Percentiles rank a stretch among this genome's conserved stretches.
These are phyloP conservation scores for Aspidiotus destructor DNA, from an alignment of 2,888 invertebrate genomes.

Conservation along the genomic window DNA sequence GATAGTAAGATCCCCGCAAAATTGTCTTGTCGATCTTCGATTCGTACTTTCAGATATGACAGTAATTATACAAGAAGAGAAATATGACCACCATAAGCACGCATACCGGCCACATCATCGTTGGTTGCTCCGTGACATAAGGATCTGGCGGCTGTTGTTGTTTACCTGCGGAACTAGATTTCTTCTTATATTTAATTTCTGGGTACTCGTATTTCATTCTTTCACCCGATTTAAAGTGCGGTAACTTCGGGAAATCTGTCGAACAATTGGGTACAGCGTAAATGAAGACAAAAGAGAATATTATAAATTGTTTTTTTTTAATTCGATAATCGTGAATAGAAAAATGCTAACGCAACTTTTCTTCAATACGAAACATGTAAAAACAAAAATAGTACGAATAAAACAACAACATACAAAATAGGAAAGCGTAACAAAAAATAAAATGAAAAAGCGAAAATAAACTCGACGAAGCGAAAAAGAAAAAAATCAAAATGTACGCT, in stretches of 20 bases:
- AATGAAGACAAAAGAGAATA: no score
- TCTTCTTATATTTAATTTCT: conserved; percentile 21
- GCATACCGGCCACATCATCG: conserved; percentile 24
- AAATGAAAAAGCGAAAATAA: conserved; percentile 1
- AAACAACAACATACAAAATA: no score
- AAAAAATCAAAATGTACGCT: no score
- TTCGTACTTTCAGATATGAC: conserved; percentile 11
- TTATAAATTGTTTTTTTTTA: no score
- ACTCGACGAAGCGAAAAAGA: not conserved
- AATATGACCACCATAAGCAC: conserved; percentile 18
- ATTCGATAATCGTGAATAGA: no score
- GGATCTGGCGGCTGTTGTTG: conserved; percentile 13
- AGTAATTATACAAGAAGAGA: conserved; percentile 16
- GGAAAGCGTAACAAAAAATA: not conserved
- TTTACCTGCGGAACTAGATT: not conserved
- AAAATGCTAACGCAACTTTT: no score
- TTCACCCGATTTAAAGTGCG: conserved; percentile 3
- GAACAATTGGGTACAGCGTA: not conserved
- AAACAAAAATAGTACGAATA: no score
- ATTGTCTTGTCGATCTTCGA: no score
- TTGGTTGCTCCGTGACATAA: conserved; percentile 20
- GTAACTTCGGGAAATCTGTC: conserved; percentile 16
- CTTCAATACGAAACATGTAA: no score
- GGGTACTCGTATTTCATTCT: conserved; percentile 24
- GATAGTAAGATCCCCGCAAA: no score